These are phyloP conservation scores for Pseudomyrmex cubaensis DNA, from an alignment of 1,140 invertebrate species.

Conservation along the genomic window DNA sequence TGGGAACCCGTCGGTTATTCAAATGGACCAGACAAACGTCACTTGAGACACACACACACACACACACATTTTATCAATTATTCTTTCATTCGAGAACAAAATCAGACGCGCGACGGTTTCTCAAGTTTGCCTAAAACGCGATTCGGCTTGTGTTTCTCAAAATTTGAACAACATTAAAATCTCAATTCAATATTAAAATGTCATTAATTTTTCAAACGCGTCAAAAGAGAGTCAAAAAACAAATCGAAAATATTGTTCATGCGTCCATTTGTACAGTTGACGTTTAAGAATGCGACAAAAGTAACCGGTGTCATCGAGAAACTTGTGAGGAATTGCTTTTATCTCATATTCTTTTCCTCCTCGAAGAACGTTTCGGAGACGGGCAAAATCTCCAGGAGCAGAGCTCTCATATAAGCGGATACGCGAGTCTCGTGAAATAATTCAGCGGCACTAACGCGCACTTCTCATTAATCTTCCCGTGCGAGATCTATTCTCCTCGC, in stretches of 20 bases:
- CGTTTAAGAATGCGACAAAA: not conserved
- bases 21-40: not conserved
- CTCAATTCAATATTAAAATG: not conserved
- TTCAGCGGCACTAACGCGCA: slow-evolving; percentile 56
- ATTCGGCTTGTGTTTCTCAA: too few relatives aligned
- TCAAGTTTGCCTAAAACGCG: not conserved
- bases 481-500: slow-evolving; percentile 37
- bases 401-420: slow-evolving; percentile 39
- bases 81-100: not conserved
- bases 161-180: not conserved
- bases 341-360: slow-evolving; percentile 12
- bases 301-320: slow-evolving; percentile 8
- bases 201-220: slow-evolving; percentile 8
- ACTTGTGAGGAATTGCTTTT: not conserved
- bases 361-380: slow-evolving; percentile 39
- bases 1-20: slow-evolving; percentile 59
- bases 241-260: not conserved
- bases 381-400: slow-evolving; percentile 47
- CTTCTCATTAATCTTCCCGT: slow-evolving; percentile 55
- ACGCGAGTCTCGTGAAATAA: slow-evolving; percentile 57
- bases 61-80: too few relatives aligned
- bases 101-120: not conserved
- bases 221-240: not conserved
- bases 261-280: not conserved
- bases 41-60: not conserved